phyloP scores from a whole-genome alignment of 2,888 invertebrate species.

The Kuschelorhynchus macadamiae region DNA sequence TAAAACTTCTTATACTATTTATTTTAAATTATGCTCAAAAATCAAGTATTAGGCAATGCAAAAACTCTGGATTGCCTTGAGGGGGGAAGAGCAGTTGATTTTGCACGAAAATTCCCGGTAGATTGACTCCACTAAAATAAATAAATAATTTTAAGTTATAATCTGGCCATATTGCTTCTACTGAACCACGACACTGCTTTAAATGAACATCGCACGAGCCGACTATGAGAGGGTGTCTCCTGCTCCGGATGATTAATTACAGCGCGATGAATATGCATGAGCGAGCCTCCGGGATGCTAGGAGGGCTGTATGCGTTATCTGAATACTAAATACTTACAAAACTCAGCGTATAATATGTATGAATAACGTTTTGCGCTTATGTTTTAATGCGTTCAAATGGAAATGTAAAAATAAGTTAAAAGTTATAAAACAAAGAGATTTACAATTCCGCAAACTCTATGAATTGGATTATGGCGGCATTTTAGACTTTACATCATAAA shows the following conservation, averaged over 20 bases:
- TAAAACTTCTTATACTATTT: too few relatives aligned
- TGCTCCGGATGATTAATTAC: slow-evolving; percentile 67
- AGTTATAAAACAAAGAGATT: slow-evolving; percentile 37
- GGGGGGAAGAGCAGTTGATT: too few relatives aligned
- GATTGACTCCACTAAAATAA: too few relatives aligned
- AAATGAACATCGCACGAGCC: slow-evolving; percentile 15
- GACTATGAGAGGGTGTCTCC: slow-evolving; percentile 48
- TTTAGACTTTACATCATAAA: slow-evolving; percentile 17
- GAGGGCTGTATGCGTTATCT: slow-evolving; percentile 63
- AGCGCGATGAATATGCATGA: slow-evolving; percentile 67
- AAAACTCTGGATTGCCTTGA: too few relatives aligned
- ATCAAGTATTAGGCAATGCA: too few relatives aligned
- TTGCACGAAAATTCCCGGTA: too few relatives aligned
- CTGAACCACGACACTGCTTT: too few relatives aligned
- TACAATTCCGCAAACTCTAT: neutral
- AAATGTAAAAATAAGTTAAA: slow-evolving; percentile 43
- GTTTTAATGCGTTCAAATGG: slow-evolving; percentile 37
- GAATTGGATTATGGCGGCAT: slow-evolving; percentile 13
- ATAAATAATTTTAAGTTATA: too few relatives aligned
- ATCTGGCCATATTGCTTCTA: too few relatives aligned
- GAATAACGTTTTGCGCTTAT: slow-evolving; percentile 44
- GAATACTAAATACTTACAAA: slow-evolving; percentile 65
- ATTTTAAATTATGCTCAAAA: too few relatives aligned
- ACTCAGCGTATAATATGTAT: slow-evolving; percentile 50
- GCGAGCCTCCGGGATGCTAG: slow-evolving; percentile 51